Base-by-base conservation (phyloP, 2,113 vertebrate species). In the Carollia perspicillata region DNA sequence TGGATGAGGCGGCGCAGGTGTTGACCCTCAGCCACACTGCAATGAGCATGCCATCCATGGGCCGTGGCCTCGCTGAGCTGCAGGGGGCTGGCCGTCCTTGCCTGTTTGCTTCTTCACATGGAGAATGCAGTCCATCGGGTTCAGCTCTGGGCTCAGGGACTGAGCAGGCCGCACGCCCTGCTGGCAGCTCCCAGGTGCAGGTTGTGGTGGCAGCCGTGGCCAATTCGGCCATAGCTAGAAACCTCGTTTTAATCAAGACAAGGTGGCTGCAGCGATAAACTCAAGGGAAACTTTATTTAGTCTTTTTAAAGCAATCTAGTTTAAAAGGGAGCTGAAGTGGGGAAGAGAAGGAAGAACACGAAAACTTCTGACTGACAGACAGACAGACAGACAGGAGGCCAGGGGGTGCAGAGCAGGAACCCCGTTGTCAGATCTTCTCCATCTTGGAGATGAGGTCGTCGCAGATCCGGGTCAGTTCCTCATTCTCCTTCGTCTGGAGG, bases 391-490 rank as follows among this genome's bases (percentile, higher is more conserved):
- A 11, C 1, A 30, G 47, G 35, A 2, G 23, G 3, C 42, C 0
- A n/a, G 1, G 26, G 2, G 17, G 60, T 22, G 1, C 0, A 1
- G n/a, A 49, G 16, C n/a, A 10, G 18, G 33, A 17, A 23, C 13
- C 0, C 11, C 6, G 1, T 0, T 0, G 0, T 96, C 90, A 97
- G 96, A 96, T 95, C 78, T 79, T 95, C 60, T 96, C 90, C 97
- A 97, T 95, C 95, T 97, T 97, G 63, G 93, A 96, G 6, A 97
- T 97, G 66, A 97, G 96, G 85, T 97, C 97, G 1, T 97, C 97
- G 4, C 97, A 97, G 93, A 97, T 95, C 5, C 95, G 79, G 47
- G 90, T 97, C 77, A 97, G 85, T 2, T 97, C 97, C 0, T 97
- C 97, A 0, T 89, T 97, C 14, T 97, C 96, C 30, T 94, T 95